Evolutionary conservation across 64 coral and sea anemone species (phyloP), one percentile per base, ranked within the genome.

Genomic region (Anthopleura sola): DNA sequence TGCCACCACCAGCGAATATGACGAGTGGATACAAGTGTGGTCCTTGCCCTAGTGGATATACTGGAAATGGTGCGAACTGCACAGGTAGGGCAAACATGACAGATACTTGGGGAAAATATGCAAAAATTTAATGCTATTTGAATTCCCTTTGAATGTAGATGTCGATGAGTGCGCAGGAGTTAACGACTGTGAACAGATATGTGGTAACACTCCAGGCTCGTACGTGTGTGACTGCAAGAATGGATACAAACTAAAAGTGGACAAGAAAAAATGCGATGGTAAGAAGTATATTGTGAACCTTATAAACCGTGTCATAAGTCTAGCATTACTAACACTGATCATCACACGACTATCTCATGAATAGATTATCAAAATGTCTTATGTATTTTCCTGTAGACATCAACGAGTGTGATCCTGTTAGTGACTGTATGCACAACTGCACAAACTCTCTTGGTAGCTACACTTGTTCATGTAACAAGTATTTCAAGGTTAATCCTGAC

Each of bases 191-290:
- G 14, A 44, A 0, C 66, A 84, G 12, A 84, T 37, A 6, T 90
- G 88, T 55, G 68, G 82, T 8, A 90, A 90, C 37, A 84, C 88
- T 29, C 88, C 88, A 21, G 88, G 88, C 8, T 84, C 88, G 36
- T 90, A 49, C 47, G 82, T 75, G 0, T 90, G 88, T 40, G 37
- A 28, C 3, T 90, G 88, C 37, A 78, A 84, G 31, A 37, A 60
- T 24, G 88, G 88, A 40, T 90, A 84, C 31, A 66, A 24, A 34
- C 82, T 90, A 10, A 54, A 78, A 20, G 23, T 83, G 17, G 68
- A 90, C 81, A 55, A 84, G 18, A 90, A 84, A 82, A 39, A 46
- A 5, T 90, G 88, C 19, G 12, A 58, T 33, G 88, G 88, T 90
- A 90, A 60, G 31, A 71, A 68, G 12, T 14, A 10, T 51, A 51